Percentiles rank a stretch among this genome's conserved stretches.
phyloP scores from a whole-genome alignment of 1,140 invertebrate species.

The Archegozetes longisetosus region DNA sequence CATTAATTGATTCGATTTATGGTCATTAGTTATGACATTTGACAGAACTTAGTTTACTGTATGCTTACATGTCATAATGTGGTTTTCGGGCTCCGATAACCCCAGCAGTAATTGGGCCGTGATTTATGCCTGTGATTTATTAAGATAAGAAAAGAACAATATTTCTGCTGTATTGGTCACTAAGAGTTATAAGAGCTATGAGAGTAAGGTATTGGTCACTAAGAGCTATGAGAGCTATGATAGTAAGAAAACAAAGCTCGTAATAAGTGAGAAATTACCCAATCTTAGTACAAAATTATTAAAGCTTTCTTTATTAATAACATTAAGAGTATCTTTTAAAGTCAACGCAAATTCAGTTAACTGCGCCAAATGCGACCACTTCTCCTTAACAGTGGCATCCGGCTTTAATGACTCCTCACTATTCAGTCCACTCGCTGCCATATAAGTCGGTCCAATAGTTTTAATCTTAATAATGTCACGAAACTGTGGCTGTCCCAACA shows the following conservation, averaged over 20 bases:
- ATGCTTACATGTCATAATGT: constrained; percentile 82
- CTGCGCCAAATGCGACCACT: constrained; percentile 65
- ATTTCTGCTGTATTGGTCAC: too few relatives aligned
- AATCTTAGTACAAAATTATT: constrained; percentile 87
- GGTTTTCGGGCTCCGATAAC: constrained; percentile 87
- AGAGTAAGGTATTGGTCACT: too few relatives aligned
- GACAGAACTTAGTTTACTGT: too few relatives aligned
- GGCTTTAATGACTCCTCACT: constrained; percentile 39
- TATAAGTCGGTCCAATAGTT: constrained; percentile 92
- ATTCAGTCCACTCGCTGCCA: constrained; percentile 85
- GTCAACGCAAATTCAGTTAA: constrained; percentile 81
- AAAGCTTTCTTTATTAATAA: constrained; percentile 86
- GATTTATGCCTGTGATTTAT: constrained; percentile 76
- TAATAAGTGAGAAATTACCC: too few relatives aligned
- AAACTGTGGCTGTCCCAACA: constrained; percentile 64
- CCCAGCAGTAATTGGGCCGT: constrained; percentile 83
- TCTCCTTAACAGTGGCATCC: constrained; percentile 43
- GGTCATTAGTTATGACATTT: too few relatives aligned
- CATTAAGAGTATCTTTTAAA: constrained; percentile 66
- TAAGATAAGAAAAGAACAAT: too few relatives aligned
- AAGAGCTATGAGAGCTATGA: too few relatives aligned
- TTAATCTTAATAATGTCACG: constrained; percentile 87
- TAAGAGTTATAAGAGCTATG: too few relatives aligned
- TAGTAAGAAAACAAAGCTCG: too few relatives aligned
- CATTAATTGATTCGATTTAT: too few relatives aligned